phyloP scores from a whole-genome alignment of 2,797 vertebrate species.

The Amblyraja radiata region DNA sequence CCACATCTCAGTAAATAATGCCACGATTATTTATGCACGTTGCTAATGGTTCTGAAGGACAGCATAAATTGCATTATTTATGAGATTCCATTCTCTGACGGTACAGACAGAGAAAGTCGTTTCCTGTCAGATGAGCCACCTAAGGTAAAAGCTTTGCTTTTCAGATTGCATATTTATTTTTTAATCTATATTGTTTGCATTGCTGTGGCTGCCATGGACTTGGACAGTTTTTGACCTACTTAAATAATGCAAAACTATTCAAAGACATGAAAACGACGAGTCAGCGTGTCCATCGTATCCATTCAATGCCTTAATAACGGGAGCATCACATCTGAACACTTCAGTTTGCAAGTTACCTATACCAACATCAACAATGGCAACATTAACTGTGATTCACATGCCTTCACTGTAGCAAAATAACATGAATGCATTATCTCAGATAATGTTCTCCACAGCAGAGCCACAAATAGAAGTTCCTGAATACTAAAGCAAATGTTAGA shows the following conservation, averaged over 20 bases:
- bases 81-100: conserved; percentile 17
- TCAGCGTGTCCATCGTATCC: not conserved
- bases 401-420: too few relatives aligned
- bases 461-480: too few relatives aligned
- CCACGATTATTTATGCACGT: conserved; percentile 24
- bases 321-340: not conserved
- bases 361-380: not conserved
- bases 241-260: not conserved
- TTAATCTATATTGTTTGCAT: not conserved
- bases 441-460: too few relatives aligned
- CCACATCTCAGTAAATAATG: conserved; percentile 4
- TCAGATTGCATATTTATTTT: not conserved
- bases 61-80: conserved; percentile 23
- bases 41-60: conserved; percentile 3
- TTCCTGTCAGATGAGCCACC: not conserved
- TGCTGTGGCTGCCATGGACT: not conserved
- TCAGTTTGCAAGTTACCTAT: not conserved
- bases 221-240: not conserved
- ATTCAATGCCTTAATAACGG: not conserved
- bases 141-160: not conserved
- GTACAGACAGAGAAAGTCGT: not conserved
- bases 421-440: too few relatives aligned
- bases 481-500: too few relatives aligned
- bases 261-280: not conserved
- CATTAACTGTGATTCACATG: too few relatives aligned